phyloP scores from a whole-genome alignment of 1,140 invertebrate species.

The Alviniconcha marisindica region DNA sequence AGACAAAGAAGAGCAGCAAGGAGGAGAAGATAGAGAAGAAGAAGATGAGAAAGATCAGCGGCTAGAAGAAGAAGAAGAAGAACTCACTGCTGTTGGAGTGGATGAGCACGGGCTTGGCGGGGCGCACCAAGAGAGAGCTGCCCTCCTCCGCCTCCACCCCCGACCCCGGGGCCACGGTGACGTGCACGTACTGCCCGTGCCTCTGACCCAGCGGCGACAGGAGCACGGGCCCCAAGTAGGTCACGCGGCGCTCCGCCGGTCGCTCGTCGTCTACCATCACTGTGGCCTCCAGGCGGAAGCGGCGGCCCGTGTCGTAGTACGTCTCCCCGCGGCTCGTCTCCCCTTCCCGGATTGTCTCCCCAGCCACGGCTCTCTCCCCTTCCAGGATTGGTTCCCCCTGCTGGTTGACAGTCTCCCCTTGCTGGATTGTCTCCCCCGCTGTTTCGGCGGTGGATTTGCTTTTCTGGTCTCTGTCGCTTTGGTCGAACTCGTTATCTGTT shows the following conservation, averaged over 20 bases:
- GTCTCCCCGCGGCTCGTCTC: not conserved
- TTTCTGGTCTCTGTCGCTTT: too few species aligned
- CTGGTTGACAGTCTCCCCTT: too few species aligned
- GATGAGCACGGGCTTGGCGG: not conserved
- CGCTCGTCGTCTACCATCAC: conserved; percentile 28
- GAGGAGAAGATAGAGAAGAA: too few species aligned
- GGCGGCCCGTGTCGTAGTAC: conserved; percentile 10
- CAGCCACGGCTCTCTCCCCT: not conserved
- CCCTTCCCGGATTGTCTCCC: too few species aligned
- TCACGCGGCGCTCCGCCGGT: conserved; percentile 12
- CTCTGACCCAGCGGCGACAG: conserved; percentile 10
- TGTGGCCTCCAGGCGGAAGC: conserved; percentile 33
- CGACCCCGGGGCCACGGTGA: conserved; percentile 28
- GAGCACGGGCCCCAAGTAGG: conserved; percentile 39
- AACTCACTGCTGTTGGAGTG: not conserved
- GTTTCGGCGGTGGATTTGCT: too few species aligned
- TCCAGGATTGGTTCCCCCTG: too few species aligned
- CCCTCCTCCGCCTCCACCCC: not conserved
- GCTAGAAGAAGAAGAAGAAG: too few species aligned
- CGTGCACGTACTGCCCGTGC: conserved; percentile 25
- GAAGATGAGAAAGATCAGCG: too few species aligned
- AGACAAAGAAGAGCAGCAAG: too few species aligned
- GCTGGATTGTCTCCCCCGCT: too few species aligned
- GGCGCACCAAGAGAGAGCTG: conserved; percentile 1
- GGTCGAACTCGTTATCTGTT: too few species aligned